Evolutionary conservation across 2,797 vertebrate genomes (phyloP), one percentile per base, ranked within the genome.

Genomic region (Darevskia nairensis): DNA sequence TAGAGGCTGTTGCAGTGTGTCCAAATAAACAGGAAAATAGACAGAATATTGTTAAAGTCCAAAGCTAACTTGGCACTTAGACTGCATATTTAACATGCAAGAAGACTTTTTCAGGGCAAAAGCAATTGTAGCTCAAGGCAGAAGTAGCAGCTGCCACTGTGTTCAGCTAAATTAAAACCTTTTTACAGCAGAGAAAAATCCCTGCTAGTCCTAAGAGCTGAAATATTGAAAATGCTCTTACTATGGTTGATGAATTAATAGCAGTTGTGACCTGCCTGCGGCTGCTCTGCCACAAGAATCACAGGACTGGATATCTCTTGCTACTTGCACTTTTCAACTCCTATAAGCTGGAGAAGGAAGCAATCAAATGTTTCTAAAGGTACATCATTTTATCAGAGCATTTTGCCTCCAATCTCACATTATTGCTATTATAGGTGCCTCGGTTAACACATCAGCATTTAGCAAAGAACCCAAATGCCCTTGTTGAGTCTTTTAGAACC

Each of bases 21-120:
- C 87, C 59, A 77, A 89, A 84, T 85, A 91, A 95, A 89, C 50
- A 39, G 10, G 1, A 21, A 35, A 72, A 46, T 0, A 35, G 6
- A 44, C 15, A 4, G 83, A 92, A 92, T 29, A 68, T 91, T 85
- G 46, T 88, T 89, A 93, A 89, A 39, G 1, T 9, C 15, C 92
- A 19, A 90, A 91, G 72, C 90, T 88, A 92, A 90, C 50, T 94
- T 94, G 82, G 23, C 72, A 83, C 61, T 92, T 89, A 84, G 2
- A 27, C 64, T 88, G 13, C 46, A 88, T 94, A 90, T 94, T 96
- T 92, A 95, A 91, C n/a, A 86, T 80, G 8, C 85, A 88, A 79
- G 84, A 83, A 90, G 89, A 6, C 17, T 91, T 94, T 87, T 66
- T 90, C 88, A 82, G 21, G 85, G 64, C 87, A 86, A 85, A 91